Evolutionary conservation across 1,140 invertebrate species (phyloP), one percentile per base, ranked within the genome.

Genomic region (Ceratosolen fusciceps): DNA sequence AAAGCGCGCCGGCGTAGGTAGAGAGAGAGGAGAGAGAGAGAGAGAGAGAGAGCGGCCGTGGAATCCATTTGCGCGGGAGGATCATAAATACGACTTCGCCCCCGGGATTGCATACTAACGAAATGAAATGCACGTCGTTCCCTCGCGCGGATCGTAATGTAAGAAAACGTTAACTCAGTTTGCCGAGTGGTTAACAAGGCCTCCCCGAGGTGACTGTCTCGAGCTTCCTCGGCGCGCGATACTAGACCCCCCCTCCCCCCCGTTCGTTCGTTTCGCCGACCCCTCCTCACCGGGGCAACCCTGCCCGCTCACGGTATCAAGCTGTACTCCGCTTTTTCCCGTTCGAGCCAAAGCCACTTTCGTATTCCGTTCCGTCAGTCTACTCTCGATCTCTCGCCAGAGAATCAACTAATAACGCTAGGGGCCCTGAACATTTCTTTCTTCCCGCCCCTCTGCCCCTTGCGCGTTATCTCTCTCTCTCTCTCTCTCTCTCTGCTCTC

Each of bases 101-200:
- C 54, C 5, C 76, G 56, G 67, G 68, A 72, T 72, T 37, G 75
- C 52, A 62, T 47, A 47, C 70, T 68, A 68, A 54, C 47, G 70
- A 72, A 72, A 72, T 39, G 70, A 72, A 72, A 72, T 54, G 24
- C 68, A 49, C 49, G 49, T 39, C 34, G 65, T 9, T 9, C 37
- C n/a, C 37, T 39, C 16, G 65, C 37, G 72, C 37, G 26, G 49
- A 67, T 52, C 62, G 47, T 54, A 54, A 58, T 58, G 68, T 72
- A 73, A 73, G 77, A 79, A 79, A 79, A 73, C 58, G 47, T 65
- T 54, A 79, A 78, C 76, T 72, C 68, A 62, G 76, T 78, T 78
- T 72, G 70, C 77, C 43, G 43, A 65, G 68, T 29, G 77, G 58
- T 79, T 79, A 79, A 79, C 77, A 67, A 79, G 49, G 26, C 68